A percentile compares a stretch with the other conserved stretches of the same genome.
Conservation (phyloP, 2,113 vertebrate genomes). For the Chamaea fasciata region DNA sequence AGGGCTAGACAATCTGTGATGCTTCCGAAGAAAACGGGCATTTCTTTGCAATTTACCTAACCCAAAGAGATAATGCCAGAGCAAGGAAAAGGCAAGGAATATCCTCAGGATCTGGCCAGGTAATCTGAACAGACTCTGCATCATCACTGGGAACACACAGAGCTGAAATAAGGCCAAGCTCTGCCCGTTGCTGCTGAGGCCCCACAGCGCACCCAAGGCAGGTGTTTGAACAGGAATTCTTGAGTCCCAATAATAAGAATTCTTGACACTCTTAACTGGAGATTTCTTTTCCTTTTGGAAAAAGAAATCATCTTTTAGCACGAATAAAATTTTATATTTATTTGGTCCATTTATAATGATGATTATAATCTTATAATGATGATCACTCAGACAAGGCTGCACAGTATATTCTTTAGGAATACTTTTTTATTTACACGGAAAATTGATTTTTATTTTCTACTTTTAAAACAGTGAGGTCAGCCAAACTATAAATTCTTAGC, state of each 20-base stretch:
- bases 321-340: background rate
- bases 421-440: background rate
- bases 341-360: background rate
- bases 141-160: background rate
- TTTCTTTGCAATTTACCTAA: conserved; percentile 23
- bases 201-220: background rate
- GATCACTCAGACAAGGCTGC: background rate
- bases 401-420: background rate
- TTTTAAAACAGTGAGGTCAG: background rate
- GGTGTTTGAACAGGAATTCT: background rate
- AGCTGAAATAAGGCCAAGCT: background rate
- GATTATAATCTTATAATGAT: background rate
- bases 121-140: background rate
- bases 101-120: background rate
- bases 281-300: background rate
- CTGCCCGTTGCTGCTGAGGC: background rate
- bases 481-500: background rate
- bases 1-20: background rate
- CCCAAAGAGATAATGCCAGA: background rate
- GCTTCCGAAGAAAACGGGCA: background rate
- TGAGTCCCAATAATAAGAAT: background rate
- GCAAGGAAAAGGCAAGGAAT: background rate
- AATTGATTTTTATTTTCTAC: background rate
- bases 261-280: background rate
- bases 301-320: background rate